Base-by-base conservation (phyloP, 1,140 invertebrate genomes). In the Aphaenogaster rudis region DNA sequence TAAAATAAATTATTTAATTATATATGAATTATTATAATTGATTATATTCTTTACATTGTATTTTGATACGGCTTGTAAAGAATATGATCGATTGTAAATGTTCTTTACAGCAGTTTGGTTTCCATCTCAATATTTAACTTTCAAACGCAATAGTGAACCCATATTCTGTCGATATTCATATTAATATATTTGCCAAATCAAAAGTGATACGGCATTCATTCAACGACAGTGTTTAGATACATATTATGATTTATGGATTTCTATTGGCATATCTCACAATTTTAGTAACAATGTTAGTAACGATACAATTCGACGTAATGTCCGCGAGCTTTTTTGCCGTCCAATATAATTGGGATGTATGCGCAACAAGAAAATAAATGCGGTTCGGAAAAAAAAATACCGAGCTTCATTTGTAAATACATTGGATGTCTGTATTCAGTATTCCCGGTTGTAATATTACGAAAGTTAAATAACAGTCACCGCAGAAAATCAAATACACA, bases 401-500 rank as follows among this genome's bases (percentile, higher is more conserved):
- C n/a, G 13, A 39, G n/a, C 39, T 76, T 84, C 7, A 81, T 59
- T 61, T 50, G 69, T 84, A 84, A 84, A 84, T 74, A 63, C 42
- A 76, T 61, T 61, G 17, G 17, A n/a, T 13, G 11, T 81, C 39
- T 81, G 17, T 28, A 50, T 74, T 21, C 15, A 33, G 52, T 71
- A 33, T 50, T 59, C 1, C 28, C 42, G 15, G 9, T 74, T 61
- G 80, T 33, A 76, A 63, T 84, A 84, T 76, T 84, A 84, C 54
- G 80, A 76, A 84, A 74, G 69, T 84, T 74, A 84, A 84, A 84
- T 84, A 84, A 84, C 54, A 76, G 45, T 61, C 28, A 36, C 80
- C 69, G 21, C 50, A 84, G 80, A 76, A 84, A 84, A 84, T 84
- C 80, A 84, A 84, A 84, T 50, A 82, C 69, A 72, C 28, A 48